phyloP scores from a whole-genome alignment of 1,140 invertebrate species.

The Philotrypesis tridentata region DNA sequence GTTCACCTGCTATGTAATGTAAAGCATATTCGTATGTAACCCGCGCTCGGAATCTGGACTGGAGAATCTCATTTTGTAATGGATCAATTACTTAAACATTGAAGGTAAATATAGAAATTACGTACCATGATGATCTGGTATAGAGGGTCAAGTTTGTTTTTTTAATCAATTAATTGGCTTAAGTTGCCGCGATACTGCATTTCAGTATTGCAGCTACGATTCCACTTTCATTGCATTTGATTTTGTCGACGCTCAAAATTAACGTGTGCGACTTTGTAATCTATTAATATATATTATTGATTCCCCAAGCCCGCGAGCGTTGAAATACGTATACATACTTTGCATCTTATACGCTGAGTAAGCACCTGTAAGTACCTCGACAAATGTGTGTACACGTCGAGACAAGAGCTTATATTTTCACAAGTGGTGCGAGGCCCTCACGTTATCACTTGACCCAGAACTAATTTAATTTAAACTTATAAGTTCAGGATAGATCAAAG shows the following conservation, averaged over 20 bases:
- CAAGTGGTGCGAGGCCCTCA: neutral
- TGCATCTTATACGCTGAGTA: too few relatives aligned
- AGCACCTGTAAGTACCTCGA: neutral
- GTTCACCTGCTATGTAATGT: neutral
- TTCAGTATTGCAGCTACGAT: neutral
- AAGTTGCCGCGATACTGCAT: too few relatives aligned
- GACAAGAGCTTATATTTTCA: neutral
- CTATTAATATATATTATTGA: neutral
- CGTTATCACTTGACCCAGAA: slow-evolving; percentile 55
- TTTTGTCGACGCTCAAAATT: neutral
- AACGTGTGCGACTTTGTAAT: neutral
- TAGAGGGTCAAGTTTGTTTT: neutral
- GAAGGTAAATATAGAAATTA: neutral
- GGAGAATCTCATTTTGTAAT: neutral
- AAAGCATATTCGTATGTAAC: too few relatives aligned
- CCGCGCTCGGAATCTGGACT: too few relatives aligned
- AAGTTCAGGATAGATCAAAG: neutral
- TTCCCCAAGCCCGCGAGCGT: neutral
- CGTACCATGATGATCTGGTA: neutral
- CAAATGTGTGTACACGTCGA: neutral
- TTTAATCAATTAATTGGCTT: neutral
- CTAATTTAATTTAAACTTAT: slow-evolving; percentile 68
- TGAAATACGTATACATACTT: neutral
- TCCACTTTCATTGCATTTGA: neutral
- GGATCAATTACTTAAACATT: neutral